Percentiles rank a stretch among this genome's conserved stretches.
These are phyloP conservation scores for Hofmannophila pseudospretella DNA, from an alignment of 2,888 invertebrate species.

Conservation along the genomic window DNA sequence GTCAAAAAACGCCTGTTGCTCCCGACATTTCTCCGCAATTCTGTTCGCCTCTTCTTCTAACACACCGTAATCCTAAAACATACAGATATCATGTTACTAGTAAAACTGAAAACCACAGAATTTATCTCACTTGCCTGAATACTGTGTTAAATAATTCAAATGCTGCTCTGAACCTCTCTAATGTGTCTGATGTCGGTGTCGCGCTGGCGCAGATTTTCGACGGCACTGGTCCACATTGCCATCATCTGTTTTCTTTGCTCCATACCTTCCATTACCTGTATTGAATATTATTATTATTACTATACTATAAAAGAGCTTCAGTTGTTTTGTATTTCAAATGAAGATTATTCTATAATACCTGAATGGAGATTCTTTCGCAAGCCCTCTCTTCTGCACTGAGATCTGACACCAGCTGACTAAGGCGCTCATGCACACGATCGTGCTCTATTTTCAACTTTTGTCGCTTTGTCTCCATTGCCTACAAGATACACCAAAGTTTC, in stretches of 20 bases:
- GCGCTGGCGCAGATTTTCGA: slow-evolving; percentile 82
- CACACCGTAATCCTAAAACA: slow-evolving; percentile 68
- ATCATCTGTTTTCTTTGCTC: slow-evolving; percentile 83
- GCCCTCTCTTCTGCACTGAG: slow-evolving; percentile 66
- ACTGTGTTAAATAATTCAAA: too few species aligned
- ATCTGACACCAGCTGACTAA: slow-evolving; percentile 66
- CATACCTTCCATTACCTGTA: slow-evolving; percentile 76
- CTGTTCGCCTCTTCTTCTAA: slow-evolving; percentile 61
- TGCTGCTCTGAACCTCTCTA: slow-evolving; percentile 60
- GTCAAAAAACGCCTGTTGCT: slow-evolving; percentile 78
- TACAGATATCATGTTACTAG: too few species aligned
- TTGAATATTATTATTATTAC: too few species aligned
- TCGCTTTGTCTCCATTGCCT: slow-evolving; percentile 62
- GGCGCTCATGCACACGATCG: slow-evolving; percentile 59
- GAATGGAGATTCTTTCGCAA: slow-evolving; percentile 66
- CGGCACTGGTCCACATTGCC: slow-evolving; percentile 84
- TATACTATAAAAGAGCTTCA: too few species aligned
- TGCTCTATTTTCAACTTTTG: slow-evolving; percentile 67
- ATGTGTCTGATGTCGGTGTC: slow-evolving; percentile 80
- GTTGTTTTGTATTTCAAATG: too few species aligned
- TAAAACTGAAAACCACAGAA: too few species aligned
- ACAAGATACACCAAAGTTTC: too few species aligned
- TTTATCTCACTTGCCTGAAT: too few species aligned
- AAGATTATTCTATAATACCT: too few species aligned
- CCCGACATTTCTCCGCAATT: slow-evolving; percentile 72